Base-by-base conservation (phyloP, 2,797 vertebrate species). In the Limosa lapponica region DNA sequence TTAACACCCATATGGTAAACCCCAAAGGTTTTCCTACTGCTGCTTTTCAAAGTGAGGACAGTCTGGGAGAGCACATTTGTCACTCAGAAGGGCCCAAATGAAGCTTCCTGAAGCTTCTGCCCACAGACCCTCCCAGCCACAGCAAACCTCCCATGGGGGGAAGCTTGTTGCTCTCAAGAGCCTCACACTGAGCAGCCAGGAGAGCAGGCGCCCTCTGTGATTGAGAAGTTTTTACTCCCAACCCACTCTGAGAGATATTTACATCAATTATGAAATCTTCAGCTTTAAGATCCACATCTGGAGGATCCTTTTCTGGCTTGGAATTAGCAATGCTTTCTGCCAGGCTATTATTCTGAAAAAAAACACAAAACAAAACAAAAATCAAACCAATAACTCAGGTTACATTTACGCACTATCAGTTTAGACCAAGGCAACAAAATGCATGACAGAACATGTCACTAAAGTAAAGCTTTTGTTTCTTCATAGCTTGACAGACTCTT, bases 241-340 rank as follows among this genome's bases (percentile, higher is more conserved):
- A 58, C 14, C 58, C 1, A 1, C 39, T 82, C 52, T 13, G n/a
- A 62, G 64, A 81, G 49, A 77, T 96, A 98, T 97, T 98, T 97
- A 99, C 99, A 91, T 92, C 98, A 66, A 99, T 98, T 54, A 99
- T 57, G 78, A 99, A 99, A 94, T 99, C 99, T 93, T 99, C 98
- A 15, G 99, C 96, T 70, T 96, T 92, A 14, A 99, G 97, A n/a
- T 74, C 70, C 64, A 92, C 95, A 11, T 97, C 95, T 9, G 73
- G 25, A 41, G 17, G 5, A 24, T 97, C 18, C 3, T 46, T 87
- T 28, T 87, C 54, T n/a, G 98, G 99, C 89, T 83, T 97, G 73
- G 98, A 88, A 2, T 18, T 4, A 11, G 98, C 98, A 87, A 99
- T 90, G 2, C 98, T 96, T 37, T 95, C 57, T 34, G 96, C 58